Evolutionary conservation across 92 coral and sea anemone species (phyloP).

Genomic region (Porites evermanni): DNA sequence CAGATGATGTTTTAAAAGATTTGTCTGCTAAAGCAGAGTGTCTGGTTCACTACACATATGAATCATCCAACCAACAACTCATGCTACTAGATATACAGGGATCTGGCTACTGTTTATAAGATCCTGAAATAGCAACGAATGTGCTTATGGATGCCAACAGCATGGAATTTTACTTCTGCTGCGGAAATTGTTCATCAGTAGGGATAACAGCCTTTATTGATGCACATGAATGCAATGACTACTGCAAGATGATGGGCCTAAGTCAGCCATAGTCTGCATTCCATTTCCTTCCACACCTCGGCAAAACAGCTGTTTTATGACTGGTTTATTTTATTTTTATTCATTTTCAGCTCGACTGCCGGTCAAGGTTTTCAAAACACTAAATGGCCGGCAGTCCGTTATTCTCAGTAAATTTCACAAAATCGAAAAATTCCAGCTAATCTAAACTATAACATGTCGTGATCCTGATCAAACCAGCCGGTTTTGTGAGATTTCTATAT

Average conservation of each 20-base stretch:
- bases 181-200: slow-evolving; percentile 57
- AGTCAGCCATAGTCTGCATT: slow-evolving; percentile 26
- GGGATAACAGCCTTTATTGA: slow-evolving; percentile 53
- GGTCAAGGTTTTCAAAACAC: too few relatives aligned
- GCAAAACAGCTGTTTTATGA: slow-evolving; percentile 25
- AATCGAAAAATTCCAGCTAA: too few relatives aligned
- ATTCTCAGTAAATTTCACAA: too few relatives aligned
- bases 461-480: too few relatives aligned
- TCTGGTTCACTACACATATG: slow-evolving; percentile 64
- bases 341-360: background rate
- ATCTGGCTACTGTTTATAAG: slow-evolving; percentile 53
- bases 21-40: slow-evolving; percentile 67
- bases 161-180: slow-evolving; percentile 60
- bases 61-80: slow-evolving; percentile 40
- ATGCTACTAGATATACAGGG: slow-evolving; percentile 73
- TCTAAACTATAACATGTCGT: too few relatives aligned
- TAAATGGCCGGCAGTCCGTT: too few relatives aligned
- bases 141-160: slow-evolving; percentile 52
- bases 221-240: slow-evolving; percentile 66
- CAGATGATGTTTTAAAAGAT: slow-evolving; percentile 46
- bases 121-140: slow-evolving; percentile 77
- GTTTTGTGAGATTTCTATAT: too few relatives aligned
- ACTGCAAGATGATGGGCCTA: slow-evolving; percentile 59
- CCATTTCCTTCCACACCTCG: background rate
- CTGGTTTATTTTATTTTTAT: slow-evolving; percentile 6